phyloP scores from a whole-genome alignment of 1,140 invertebrate genomes.

The Drosophila lini region DNA sequence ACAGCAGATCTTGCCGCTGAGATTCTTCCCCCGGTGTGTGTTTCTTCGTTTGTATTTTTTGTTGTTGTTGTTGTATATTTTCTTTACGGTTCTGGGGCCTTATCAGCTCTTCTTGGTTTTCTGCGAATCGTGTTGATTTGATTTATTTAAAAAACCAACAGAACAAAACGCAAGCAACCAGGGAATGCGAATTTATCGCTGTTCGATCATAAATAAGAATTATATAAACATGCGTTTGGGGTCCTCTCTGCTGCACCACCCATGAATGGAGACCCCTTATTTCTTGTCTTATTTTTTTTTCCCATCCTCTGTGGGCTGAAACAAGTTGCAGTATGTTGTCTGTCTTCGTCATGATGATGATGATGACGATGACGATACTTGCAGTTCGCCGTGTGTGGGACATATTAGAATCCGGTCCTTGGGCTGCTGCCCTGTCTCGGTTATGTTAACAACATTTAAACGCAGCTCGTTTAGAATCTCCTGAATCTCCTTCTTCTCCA shows the following conservation, averaged over 20 bases:
- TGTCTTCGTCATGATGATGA: conserved; percentile 15
- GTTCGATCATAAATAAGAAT: conserved; percentile 82
- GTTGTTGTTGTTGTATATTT: background rate
- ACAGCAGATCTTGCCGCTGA: conserved; percentile 15
- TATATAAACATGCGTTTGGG: conserved; percentile 80
- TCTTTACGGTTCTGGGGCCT: conserved; percentile 18
- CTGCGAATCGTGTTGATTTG: conserved; percentile 83
- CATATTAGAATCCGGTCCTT: conserved; percentile 72
- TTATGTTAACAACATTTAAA: conserved; percentile 81
- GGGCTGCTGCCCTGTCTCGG: conserved; percentile 32
- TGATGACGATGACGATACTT: conserved; percentile 4
- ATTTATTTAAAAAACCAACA: conserved; percentile 71
- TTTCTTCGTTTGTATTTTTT: background rate
- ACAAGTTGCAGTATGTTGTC: conserved; percentile 49
- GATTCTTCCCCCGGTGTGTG: conserved; percentile 27
- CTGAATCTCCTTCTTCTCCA: conserved; percentile 43
- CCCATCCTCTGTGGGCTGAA: conserved; percentile 21
- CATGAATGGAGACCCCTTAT: conserved; percentile 65
- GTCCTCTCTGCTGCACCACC: conserved; percentile 52
- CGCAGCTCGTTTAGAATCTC: conserved; percentile 78
- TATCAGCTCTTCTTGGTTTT: conserved; percentile 63
- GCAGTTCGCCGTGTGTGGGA: conserved; percentile 73
- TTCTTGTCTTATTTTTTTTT: background rate
- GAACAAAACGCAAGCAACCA: conserved; percentile 21
- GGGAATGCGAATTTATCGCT: conserved; percentile 70